Evolutionary conservation across 2,113 vertebrate genomes (phyloP).

Genomic region (Tachysurus vachellii): DNA sequence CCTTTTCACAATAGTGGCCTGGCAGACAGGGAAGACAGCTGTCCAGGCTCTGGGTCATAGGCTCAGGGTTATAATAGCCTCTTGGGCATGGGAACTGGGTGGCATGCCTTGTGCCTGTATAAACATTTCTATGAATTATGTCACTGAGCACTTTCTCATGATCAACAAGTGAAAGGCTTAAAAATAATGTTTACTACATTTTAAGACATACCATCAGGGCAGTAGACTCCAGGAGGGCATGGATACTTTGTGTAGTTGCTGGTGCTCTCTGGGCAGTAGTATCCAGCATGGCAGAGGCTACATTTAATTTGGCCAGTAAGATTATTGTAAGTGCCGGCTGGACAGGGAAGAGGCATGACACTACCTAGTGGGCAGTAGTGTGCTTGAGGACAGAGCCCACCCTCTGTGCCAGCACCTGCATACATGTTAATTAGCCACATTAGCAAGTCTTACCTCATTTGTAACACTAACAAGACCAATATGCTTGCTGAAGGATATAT

Average conservation of each 20-base stretch:
- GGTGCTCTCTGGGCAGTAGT: conserved; percentile 85
- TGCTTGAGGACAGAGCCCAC: conserved; percentile 80
- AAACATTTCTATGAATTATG: conserved; percentile 9
- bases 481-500: background rate
- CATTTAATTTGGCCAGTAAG: conserved; percentile 80
- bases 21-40: conserved; percentile 91
- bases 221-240: conserved; percentile 89
- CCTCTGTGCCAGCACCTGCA: conserved; percentile 65
- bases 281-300: conserved; percentile 81
- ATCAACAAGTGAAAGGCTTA: background rate
- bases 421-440: conserved; percentile 39
- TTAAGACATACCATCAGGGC: conserved; percentile 81
- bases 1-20: conserved; percentile 87
- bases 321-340: conserved; percentile 84
- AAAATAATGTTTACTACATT: background rate
- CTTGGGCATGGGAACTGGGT: conserved; percentile 89
- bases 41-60: conserved; percentile 87
- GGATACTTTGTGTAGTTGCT: conserved; percentile 75
- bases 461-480: background rate
- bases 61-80: conserved; percentile 93
- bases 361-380: conserved; percentile 84
- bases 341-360: conserved; percentile 76
- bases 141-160: background rate
- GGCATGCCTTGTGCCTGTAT: conserved; percentile 81
- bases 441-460: background rate